Conservation (phyloP, 2,113 vertebrate genomes). For the Tenrec ecaudatus region DNA sequence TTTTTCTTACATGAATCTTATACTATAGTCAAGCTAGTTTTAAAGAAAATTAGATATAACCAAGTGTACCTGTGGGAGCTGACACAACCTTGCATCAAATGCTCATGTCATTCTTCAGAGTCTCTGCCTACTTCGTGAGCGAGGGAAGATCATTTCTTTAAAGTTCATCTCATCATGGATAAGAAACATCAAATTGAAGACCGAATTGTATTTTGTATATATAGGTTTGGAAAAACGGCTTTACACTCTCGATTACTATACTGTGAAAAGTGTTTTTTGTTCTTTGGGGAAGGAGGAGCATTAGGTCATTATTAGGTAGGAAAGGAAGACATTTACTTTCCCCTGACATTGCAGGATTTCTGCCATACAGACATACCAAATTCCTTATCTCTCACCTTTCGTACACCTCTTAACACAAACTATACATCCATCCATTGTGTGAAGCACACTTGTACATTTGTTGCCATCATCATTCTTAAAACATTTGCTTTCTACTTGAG, state of each 20-base stretch:
- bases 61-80: conserved; percentile 34
- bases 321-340: not conserved
- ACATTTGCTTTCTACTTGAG: too few species aligned
- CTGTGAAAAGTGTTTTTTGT: conserved; percentile 70
- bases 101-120: not conserved
- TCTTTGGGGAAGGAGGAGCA: conserved; percentile 24
- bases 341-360: conserved; percentile 33
- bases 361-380: not conserved
- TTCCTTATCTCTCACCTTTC: conserved; percentile 6
- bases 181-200: conserved; percentile 47
- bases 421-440: too few species aligned
- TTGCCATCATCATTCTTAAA: too few species aligned
- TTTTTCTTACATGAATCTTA: conserved; percentile 58
- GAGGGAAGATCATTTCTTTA: not conserved
- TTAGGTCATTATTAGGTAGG: not conserved
- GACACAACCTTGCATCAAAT: not conserved
- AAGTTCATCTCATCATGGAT: conserved; percentile 29
- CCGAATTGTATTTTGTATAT: conserved; percentile 66
- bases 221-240: conserved; percentile 59
- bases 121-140: not conserved
- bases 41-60: conserved; percentile 27
- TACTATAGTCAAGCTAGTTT: not conserved
- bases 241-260: conserved; percentile 60
- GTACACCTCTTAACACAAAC: too few species aligned
- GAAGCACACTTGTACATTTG: too few species aligned